Evolutionary conservation across 2,113 vertebrate genomes (phyloP), one percentile per base, ranked within the genome.

Genomic region (Callipepla squamata): DNA sequence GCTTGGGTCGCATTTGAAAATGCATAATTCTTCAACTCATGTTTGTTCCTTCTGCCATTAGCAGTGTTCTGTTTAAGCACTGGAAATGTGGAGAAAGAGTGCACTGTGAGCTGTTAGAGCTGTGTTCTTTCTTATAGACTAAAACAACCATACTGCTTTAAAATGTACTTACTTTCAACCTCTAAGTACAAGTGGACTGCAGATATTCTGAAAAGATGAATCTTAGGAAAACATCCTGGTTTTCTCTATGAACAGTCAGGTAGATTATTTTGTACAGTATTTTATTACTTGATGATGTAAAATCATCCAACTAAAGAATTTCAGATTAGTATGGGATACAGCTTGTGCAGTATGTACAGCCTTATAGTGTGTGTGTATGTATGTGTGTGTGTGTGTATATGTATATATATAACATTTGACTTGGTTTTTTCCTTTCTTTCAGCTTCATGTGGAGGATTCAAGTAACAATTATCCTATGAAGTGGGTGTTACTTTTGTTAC

Each of bases 401-500:
- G 6, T 30, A 28, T 53, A 30, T 30, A 16, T 16, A 87, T 85
- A 45, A 90, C 74, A 51, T 48, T 8, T 32, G 0, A 57, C 40
- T 72, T 77, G 12, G 11, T 59, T 59, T 85, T 68, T 76, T 70
- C 34, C 70, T 76, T 55, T 86, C 40, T 93, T 94, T 66, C 91
- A 96, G 92, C 50, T 80, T 92, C 22, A 2, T 13, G 11, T 67
- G 81, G 85, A 91, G 59, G 72, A 80, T 34, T 82, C 12, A 8
- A 76, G 38, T 80, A 78, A 57, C 58, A 66, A 25, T 79, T 95
- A 34, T 40, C 45, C 45, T 87, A 47, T 34, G 25, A 75, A 90
- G 68, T 83, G 51, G 70, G 34, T 80, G 28, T 80, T 73, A 91
- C 53, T 90, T 70, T 19, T 75, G 12, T 87, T 90, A 85, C 94